A percentile compares a stretch with the other conserved stretches of the same genome.
Conservation (phyloP, 2,888 invertebrate genomes). For the Matsumyia berberina region DNA sequence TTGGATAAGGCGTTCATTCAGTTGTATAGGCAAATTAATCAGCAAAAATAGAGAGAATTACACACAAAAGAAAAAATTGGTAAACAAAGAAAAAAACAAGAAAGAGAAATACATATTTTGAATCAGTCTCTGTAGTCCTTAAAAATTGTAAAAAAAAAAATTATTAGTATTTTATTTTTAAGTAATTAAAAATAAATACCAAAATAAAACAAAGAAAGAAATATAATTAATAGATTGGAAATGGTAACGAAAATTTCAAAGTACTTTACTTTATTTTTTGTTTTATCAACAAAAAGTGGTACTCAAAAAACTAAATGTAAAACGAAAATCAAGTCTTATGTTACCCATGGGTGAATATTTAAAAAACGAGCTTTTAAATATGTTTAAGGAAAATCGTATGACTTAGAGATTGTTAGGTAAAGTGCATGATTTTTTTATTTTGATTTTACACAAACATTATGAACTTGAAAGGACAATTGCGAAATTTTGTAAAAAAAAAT, state of each 20-base stretch:
- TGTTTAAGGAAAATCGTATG: slow-evolving; percentile 10
- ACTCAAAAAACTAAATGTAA: slow-evolving; percentile 18
- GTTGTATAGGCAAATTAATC: slow-evolving; percentile 72
- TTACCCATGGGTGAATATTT: slow-evolving; percentile 23
- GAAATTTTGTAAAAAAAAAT: slow-evolving; percentile 5
- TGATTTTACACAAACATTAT: not conserved
- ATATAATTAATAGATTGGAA: slow-evolving; percentile 10
- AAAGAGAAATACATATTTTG: slow-evolving; percentile 68
- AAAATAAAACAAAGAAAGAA: slow-evolving; percentile 13
- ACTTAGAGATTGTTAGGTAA: slow-evolving; percentile 6
- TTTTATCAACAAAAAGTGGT: slow-evolving; percentile 17
- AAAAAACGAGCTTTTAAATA: not conserved
- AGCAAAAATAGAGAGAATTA: slow-evolving; percentile 65
- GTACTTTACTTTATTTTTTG: slow-evolving; percentile 29
- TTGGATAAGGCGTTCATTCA: slow-evolving; percentile 50
- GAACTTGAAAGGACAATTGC: slow-evolving; percentile 4
- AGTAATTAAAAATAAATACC: slow-evolving; percentile 30
- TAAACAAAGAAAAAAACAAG: slow-evolving; percentile 57
- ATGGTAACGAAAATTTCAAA: slow-evolving; percentile 10
- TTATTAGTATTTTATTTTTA: slow-evolving; percentile 43
- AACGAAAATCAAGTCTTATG: not conserved
- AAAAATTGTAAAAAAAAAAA: slow-evolving; percentile 11
- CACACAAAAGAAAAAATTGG: slow-evolving; percentile 49
- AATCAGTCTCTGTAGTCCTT: slow-evolving; percentile 63
- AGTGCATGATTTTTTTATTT: slow-evolving; percentile 26